Evolutionary conservation across 2,888 invertebrate species (phyloP), one percentile per base, ranked within the genome.

Genomic region (Drosophila meridionalis): DNA sequence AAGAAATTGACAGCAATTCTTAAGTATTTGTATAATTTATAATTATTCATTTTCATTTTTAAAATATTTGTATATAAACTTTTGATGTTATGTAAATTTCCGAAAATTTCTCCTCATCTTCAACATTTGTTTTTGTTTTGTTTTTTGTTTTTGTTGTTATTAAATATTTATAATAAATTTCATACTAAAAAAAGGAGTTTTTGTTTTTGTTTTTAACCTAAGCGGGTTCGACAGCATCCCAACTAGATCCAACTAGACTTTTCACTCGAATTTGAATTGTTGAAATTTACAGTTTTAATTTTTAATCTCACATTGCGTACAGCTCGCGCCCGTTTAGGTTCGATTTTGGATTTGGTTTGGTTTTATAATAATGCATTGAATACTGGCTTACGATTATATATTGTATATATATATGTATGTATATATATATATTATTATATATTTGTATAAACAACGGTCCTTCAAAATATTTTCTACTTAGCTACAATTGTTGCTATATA

Each of bases 1-100:
- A 75, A 78, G 79, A 82, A 82, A 82, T 82, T 82, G 82, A 82
- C 82, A 75, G 66, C 75, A 82, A 82, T 80, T 72, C 68, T 80
- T 78, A 67, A 73, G 43, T 75, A 67, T 57, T 70, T 58, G 20
- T 64, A 80, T 79, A 70, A 70, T 48, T 52, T 52, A 52, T 34
- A 52, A 52, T 52, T 34, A 34, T 52, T 52, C 50, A 52, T 52
- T 73, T 56, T 9, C 57, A 26, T 12, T 14, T 73, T 74, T 70
- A 65, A 75, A 71, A 63, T 77, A 56, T 55, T 20, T 80, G 34
- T 65, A 34, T 81, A 77, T 80, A 73, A 72, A 69, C 20, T 77
- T 36, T 52, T 5, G n/a, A 34, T 57, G 73, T 68, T 63, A 79
- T 83, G 66, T 80, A 80, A 82, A 80, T 82, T 64, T 80, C 66